Percentiles rank a stretch among this genome's conserved stretches.
phyloP scores from a whole-genome alignment of 2,797 vertebrate species.

The Chrosomus eos region DNA sequence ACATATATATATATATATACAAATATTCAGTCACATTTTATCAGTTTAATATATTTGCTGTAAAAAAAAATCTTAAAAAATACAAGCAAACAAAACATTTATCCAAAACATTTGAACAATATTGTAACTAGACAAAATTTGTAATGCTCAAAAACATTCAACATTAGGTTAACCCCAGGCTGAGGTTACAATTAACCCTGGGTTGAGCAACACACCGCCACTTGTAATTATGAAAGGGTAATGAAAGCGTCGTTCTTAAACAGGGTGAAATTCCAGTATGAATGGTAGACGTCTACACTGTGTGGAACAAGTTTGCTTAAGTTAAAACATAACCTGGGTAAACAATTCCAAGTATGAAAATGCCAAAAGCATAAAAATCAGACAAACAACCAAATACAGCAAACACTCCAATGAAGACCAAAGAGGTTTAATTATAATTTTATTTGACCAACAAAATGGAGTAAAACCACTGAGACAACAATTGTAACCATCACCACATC shows the following conservation, averaged over 20 bases:
- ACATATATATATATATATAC: no score
- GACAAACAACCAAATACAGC: not conserved
- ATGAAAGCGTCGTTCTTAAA: not conserved
- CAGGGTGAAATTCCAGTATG: not conserved
- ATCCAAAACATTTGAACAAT: not conserved
- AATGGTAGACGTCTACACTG: not conserved
- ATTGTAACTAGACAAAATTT: not conserved
- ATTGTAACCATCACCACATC: conserved; percentile 78
- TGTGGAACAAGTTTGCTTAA: not conserved
- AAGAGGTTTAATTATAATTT: conserved; percentile 63
- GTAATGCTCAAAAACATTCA: not conserved
- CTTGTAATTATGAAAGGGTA: not conserved
- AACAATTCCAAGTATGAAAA: not conserved
- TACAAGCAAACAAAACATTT: no score
- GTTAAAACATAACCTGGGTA: not conserved
- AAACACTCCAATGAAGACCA: not conserved
- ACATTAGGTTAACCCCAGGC: not conserved
- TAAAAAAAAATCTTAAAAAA: not conserved
- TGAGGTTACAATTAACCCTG: not conserved
- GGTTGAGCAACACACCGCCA: not conserved
- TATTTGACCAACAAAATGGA: conserved; percentile 82
- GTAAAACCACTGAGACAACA: conserved; percentile 81
- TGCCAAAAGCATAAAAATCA: not conserved
- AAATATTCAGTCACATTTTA: not conserved
- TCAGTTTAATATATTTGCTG: not conserved